A percentile compares a stretch with the other conserved stretches of the same genome.
Evolutionary conservation across 2,797 vertebrate genomes (phyloP).

Genomic region (Pempheris klunzingeri): DNA sequence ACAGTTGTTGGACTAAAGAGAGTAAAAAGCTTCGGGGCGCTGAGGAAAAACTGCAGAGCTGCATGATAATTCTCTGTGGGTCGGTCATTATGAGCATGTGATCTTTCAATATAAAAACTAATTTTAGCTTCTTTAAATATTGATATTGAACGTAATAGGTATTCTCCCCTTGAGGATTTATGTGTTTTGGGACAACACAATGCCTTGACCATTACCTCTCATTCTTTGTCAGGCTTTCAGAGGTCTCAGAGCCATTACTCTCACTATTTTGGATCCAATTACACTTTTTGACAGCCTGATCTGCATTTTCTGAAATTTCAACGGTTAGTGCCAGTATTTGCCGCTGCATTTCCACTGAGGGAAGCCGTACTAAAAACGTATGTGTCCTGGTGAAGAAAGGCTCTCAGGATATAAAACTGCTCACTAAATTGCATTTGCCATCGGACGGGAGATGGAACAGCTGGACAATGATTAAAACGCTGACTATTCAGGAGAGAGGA

Average conservation of each 20-base stretch:
- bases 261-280: constrained; percentile 21
- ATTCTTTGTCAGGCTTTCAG: constrained; percentile 7
- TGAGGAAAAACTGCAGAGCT: background rate
- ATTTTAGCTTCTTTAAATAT: constrained; percentile 6
- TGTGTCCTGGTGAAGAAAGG: constrained; percentile 48
- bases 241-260: constrained; percentile 9
- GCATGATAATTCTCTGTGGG: background rate
- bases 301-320: too few species aligned
- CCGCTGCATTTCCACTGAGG: constrained; percentile 39
- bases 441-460: constrained; percentile 59
- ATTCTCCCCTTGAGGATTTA: constrained; percentile 28
- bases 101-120: background rate
- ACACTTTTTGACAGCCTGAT: constrained; percentile 39
- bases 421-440: constrained; percentile 48
- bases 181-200: constrained; percentile 22
- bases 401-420: constrained; percentile 61
- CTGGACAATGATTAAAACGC: constrained; percentile 71
- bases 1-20: too few species aligned
- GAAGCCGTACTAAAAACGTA: constrained; percentile 50
- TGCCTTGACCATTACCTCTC: constrained; percentile 12
- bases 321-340: constrained; percentile 5
- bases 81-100: background rate
- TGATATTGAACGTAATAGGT: constrained; percentile 15
- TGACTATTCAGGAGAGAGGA: constrained; percentile 62
- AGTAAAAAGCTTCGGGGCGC: background rate